Evolutionary conservation across 2,888 invertebrate genomes (phyloP), one percentile per base, ranked within the genome.

Genomic region (Sphecodes monilicornis): DNA sequence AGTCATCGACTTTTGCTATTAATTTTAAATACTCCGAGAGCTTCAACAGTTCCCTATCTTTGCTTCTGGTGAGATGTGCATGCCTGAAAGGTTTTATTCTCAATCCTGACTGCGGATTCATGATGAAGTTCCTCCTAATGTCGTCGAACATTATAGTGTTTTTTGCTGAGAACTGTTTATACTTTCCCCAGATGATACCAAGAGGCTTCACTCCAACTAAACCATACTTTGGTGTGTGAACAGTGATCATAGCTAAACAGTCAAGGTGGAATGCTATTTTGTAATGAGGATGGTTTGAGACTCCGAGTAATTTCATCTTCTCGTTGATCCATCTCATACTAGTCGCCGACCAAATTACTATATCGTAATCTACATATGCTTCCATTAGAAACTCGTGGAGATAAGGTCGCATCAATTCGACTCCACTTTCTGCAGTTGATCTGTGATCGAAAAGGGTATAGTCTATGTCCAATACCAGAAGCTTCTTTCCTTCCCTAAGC

Each of bases 141-240:
- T 99, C 99, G 93, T 99, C 99, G 92, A 99, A 98, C 99, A 99
- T 99, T 86, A 99, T 98, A 0, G 99, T 99, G 94, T 99, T 99
- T 93, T 97, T 97, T 0, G 97, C 95, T 72, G 96, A 97, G 95
- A 98, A 99, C 93, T 99, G 98, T 1, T 97, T 96, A 93, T 97
- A 99, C 93, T 98, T 98, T 22, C 99, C 99, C 99, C 99, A 99
- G 87, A 99, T 98, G 0, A 99, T 98, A 10, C 98, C 99, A 80
- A 99, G 95, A 0, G 99, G 99, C 95, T 99, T 99, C 0, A 98
- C 99, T 95, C 99, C 98, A 85, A 98, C 97, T 10, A 98, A 97
- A 0, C 99, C 99, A 95, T 98, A 98, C 93, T 98, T 98, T 16
- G 98, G 97, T 0, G 98, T 97, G 91, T 98, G 97, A 1, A 99